Base-by-base conservation (phyloP, 1,140 invertebrate genomes). In the Drosophila virilis region DNA sequence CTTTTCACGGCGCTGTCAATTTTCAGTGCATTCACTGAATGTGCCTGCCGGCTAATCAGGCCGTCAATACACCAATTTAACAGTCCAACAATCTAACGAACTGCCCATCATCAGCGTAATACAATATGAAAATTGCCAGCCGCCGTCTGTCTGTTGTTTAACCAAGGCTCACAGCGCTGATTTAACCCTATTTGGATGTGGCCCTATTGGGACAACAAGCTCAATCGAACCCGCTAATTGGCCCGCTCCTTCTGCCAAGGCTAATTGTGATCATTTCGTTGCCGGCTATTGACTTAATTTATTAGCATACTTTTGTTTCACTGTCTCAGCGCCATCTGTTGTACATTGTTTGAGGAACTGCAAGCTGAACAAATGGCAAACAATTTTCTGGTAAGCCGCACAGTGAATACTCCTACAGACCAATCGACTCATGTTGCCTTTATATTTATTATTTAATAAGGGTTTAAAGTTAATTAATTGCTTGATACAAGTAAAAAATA, bases 1-100 rank as follows among this genome's bases (percentile, higher is more conserved):
- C 83, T 88, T 88, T 83, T 88, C 64, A 57, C 15, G n/a, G 35
- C 43, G 60, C 80, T 70, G 80, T 83, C 81, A 71, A 80, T 80
- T 84, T 61, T 48, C 58, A 85, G 67, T 75, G 67, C 77, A 71
- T 51, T 85, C 74, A 48, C 40, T 54, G 52, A 35, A 64, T 55
- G 58, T 55, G 37, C 61, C 54, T 12, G 38, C 22, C 13, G 17
- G n/a, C 52, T 35, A 62, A 55, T 42, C 43, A 17, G 33, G 8
- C 38, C 51, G 48, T 46, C 67, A 59, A 40, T 50, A n/a, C n/a
- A 35, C 15, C 76, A 54, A 32, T 71, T 59, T 59, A 35, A 10
- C 28, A 38, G 17, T 42, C 32, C 51, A 58, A 9, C 55, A 38
- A 42, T 13, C 48, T 13, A 45, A 59, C 40, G 1, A 45, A 17